A percentile compares a stretch with the other conserved stretches of the same genome.
Evolutionary conservation across 2,113 vertebrate genomes (phyloP).

Genomic region (Mus pahari): DNA sequence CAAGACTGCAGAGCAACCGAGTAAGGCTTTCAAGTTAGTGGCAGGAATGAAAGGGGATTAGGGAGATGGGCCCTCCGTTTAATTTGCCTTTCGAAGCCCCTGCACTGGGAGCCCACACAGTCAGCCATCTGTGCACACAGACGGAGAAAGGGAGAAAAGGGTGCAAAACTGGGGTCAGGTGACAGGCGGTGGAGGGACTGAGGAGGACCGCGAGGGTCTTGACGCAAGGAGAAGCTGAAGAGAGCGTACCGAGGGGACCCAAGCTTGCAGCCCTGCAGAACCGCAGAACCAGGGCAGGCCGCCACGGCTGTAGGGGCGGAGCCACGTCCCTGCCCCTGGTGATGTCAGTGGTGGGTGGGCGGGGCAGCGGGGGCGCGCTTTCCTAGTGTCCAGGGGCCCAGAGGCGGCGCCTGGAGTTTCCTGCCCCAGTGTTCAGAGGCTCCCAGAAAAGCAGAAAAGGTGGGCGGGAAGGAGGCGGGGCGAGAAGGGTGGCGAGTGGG

Average conservation of each 20-base stretch:
- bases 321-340: background rate
- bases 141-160: background rate
- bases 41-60: background rate
- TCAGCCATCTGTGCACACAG: background rate
- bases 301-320: background rate
- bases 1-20: background rate
- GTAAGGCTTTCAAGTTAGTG: background rate
- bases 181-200: background rate
- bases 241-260: fast-evolving
- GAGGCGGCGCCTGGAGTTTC: constrained; percentile 22
- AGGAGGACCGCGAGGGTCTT: background rate
- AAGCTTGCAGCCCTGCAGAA: fast-evolving
- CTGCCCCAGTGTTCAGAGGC: fast-evolving
- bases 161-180: background rate
- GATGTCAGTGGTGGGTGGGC: background rate
- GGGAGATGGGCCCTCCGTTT: background rate
- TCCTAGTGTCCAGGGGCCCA: background rate
- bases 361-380: background rate
- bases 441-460: background rate
- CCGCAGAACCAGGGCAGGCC: background rate
- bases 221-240: background rate
- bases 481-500: constrained; percentile 43
- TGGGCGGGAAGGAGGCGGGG: constrained; percentile 41
- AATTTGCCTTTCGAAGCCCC: background rate
- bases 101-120: background rate